Conservation (phyloP, 2,888 invertebrate genomes). For the Cordylochernes scorpioides region DNA sequence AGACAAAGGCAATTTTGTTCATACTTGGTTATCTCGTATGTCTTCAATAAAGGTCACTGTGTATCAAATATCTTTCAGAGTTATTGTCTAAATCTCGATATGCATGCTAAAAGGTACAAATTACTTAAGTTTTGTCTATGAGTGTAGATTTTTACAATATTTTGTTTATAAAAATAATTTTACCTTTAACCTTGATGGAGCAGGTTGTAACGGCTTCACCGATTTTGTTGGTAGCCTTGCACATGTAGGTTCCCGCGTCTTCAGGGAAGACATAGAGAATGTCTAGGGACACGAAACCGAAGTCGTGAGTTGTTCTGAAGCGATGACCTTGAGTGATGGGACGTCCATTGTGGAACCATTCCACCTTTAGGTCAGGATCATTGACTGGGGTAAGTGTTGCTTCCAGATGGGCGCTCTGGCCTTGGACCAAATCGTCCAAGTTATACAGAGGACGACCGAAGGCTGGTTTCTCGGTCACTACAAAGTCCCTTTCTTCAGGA, state of each 20-base stretch:
- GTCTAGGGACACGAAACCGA: slow-evolving; percentile 87
- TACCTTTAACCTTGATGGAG: slow-evolving; percentile 23
- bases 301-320: slow-evolving; percentile 85
- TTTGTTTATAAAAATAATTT: slow-evolving; percentile 19
- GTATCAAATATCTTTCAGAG: too few relatives aligned
- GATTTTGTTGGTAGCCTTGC: slow-evolving; percentile 70
- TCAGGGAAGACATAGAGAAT: slow-evolving; percentile 87
- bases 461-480: slow-evolving; percentile 55
- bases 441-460: slow-evolving; percentile 55
- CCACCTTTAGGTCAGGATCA: slow-evolving; percentile 91
- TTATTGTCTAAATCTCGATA: too few relatives aligned
- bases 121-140: neutral
- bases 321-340: slow-evolving; percentile 74
- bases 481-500: slow-evolving; percentile 40
- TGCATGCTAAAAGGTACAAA: too few relatives aligned
- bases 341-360: slow-evolving; percentile 87
- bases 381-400: slow-evolving; percentile 86
- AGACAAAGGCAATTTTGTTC: too few relatives aligned
- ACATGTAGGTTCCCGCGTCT: slow-evolving; percentile 88
- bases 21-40: too few relatives aligned
- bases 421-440: slow-evolving; percentile 53
- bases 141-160: neutral
- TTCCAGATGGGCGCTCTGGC: slow-evolving; percentile 64
- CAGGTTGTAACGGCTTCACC: slow-evolving; percentile 71
- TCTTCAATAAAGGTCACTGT: too few relatives aligned